phyloP scores from a whole-genome alignment of 2,888 invertebrate species.

The Pheosia gnoma region DNA sequence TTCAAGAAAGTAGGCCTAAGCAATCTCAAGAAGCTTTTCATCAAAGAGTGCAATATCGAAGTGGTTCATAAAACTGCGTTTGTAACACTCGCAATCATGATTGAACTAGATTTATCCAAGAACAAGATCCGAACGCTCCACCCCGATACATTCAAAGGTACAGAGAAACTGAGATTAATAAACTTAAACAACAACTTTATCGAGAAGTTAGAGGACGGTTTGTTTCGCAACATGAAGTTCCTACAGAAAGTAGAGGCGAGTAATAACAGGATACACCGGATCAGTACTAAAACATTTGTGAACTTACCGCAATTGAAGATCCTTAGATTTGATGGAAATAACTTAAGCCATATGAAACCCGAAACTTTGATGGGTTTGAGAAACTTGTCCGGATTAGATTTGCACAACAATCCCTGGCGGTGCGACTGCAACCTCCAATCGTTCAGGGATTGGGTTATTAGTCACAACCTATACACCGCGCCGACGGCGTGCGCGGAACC shows the following conservation, averaged over 20 bases:
- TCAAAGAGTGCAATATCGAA: slow-evolving; percentile 89
- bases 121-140: slow-evolving; percentile 88
- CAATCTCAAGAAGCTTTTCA: slow-evolving; percentile 92
- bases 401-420: slow-evolving; percentile 94
- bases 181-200: slow-evolving; percentile 91
- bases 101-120: slow-evolving; percentile 92
- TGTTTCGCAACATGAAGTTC: slow-evolving; percentile 89
- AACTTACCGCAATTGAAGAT: slow-evolving; percentile 87
- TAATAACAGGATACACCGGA: slow-evolving; percentile 88
- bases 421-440: slow-evolving; percentile 93
- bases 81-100: slow-evolving; percentile 89
- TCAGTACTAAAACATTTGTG: slow-evolving; percentile 88
- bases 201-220: slow-evolving; percentile 87
- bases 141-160: slow-evolving; percentile 88
- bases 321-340: slow-evolving; percentile 90
- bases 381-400: slow-evolving; percentile 88
- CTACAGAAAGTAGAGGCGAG: slow-evolving; percentile 91
- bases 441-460: slow-evolving; percentile 90
- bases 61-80: slow-evolving; percentile 89
- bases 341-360: slow-evolving; percentile 87
- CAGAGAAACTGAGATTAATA: slow-evolving; percentile 88
- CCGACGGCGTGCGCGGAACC: slow-evolving; percentile 91
- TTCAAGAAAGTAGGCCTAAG: slow-evolving; percentile 88
- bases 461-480: slow-evolving; percentile 89
- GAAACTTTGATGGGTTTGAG: slow-evolving; percentile 87